These are phyloP conservation scores for Pycnonotus jocosus DNA, from an alignment of 2,113 vertebrate species.

Conservation along the genomic window DNA sequence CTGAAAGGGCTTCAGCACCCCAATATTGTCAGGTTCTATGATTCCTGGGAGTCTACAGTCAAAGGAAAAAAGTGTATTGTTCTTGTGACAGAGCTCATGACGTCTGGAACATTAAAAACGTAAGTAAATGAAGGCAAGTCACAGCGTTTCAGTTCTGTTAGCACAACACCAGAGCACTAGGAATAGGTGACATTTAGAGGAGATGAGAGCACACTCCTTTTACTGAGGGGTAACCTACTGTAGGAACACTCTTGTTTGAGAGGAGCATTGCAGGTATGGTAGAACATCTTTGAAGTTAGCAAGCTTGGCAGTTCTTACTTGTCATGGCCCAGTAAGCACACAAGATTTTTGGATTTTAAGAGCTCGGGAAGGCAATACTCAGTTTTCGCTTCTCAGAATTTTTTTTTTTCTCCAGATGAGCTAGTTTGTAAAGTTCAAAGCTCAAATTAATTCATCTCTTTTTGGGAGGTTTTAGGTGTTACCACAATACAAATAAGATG, in stretches of 20 bases:
- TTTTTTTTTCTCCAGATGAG: not conserved
- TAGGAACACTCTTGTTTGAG: not conserved
- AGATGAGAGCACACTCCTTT: not conserved
- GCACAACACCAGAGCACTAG: not conserved
- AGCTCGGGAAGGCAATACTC: not conserved
- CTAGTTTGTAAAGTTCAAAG: not conserved
- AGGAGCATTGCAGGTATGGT: not conserved
- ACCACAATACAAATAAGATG: not conserved
- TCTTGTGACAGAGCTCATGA: slow-evolving; percentile 98
- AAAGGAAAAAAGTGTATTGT: slow-evolving; percentile 99
- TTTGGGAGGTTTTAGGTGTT: not conserved
- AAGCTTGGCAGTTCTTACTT: not conserved
- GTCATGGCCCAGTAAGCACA: not conserved
- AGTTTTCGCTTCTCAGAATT: not conserved
- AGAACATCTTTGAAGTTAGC: not conserved
- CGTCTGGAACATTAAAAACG: slow-evolving; percentile 98
- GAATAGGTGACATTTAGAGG: not conserved
- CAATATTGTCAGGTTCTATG: slow-evolving; percentile 98
- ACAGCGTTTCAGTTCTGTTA: not conserved
- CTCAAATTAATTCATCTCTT: not conserved
- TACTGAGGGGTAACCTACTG: not conserved
- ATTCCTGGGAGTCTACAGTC: slow-evolving; percentile 96
- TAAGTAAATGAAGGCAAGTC: slow-evolving; percentile 72
- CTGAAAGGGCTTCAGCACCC: slow-evolving; percentile 98
- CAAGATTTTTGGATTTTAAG: not conserved